These are phyloP conservation scores for Ornithorhynchus anatinus DNA, from an alignment of 2,113 vertebrate genomes.

Conservation along the genomic window DNA sequence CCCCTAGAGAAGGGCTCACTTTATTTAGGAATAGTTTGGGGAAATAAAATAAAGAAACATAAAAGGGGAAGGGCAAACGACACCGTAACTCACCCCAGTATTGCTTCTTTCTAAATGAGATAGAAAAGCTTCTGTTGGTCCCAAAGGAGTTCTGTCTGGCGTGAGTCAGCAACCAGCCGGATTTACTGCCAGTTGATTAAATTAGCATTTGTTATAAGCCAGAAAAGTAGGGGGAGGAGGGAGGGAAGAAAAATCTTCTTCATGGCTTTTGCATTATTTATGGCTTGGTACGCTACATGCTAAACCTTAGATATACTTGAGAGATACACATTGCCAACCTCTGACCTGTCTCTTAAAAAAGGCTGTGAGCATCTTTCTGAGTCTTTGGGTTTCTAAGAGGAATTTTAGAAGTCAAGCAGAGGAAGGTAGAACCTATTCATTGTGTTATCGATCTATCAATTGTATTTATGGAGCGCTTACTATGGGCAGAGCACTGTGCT, in stretches of 20 bases:
- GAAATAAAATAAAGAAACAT: constrained; percentile 1
- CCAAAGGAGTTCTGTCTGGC: constrained; percentile 77
- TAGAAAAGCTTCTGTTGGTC: constrained; percentile 75
- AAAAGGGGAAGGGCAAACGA: constrained; percentile 54
- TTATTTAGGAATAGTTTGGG: not conserved
- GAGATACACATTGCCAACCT: constrained; percentile 10
- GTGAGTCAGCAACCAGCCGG: constrained; percentile 91
- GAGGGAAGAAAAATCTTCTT: constrained; percentile 64
- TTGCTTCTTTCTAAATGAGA: constrained; percentile 73
- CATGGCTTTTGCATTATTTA: constrained; percentile 79
- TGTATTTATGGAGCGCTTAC: too few species aligned
- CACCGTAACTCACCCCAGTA: constrained; percentile 30
- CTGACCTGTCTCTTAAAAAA: not conserved
- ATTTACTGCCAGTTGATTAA: constrained; percentile 97
- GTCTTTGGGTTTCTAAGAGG: constrained; percentile 2
- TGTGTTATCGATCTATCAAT: too few species aligned
- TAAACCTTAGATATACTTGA: constrained; percentile 37
- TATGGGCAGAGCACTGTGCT: too few species aligned
- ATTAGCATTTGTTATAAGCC: constrained; percentile 96
- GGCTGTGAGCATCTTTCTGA: constrained; percentile 17
- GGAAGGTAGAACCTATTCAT: constrained; percentile 9
- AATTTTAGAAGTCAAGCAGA: not conserved
- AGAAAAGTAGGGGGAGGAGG: constrained; percentile 50
- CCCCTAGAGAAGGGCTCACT: accelerated
- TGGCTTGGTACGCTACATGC: constrained; percentile 63